A percentile compares a stretch with the other conserved stretches of the same genome.
These are phyloP conservation scores for Heliconius sara DNA, from an alignment of 2,888 invertebrate genomes.

Conservation along the genomic window DNA sequence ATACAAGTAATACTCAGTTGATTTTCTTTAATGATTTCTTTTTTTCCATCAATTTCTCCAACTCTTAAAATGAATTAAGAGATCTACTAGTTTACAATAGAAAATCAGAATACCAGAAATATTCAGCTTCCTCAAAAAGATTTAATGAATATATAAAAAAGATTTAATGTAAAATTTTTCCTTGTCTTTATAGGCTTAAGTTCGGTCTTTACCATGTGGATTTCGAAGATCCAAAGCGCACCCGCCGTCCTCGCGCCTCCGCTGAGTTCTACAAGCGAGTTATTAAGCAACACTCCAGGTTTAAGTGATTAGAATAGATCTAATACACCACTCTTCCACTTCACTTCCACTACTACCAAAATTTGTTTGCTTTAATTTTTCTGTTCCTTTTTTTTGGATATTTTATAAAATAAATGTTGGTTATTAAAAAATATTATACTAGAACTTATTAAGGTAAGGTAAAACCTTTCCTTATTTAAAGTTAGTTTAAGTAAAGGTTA, in stretches of 20 bases:
- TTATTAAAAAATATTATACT: neutral
- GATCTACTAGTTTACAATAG: neutral
- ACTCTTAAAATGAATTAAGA: neutral
- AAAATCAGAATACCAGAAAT: neutral
- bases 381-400: neutral
- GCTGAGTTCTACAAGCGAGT: constrained; percentile 56
- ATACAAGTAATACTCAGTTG: constrained; percentile 80
- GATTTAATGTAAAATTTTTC: neutral
- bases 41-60: too few relatives aligned
- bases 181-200: constrained; percentile 69
- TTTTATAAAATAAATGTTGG: neutral
- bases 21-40: neutral
- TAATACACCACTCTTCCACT: too few relatives aligned
- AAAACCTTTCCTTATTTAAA: neutral
- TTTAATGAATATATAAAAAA: too few relatives aligned
- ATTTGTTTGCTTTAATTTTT: neutral
- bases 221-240: constrained; percentile 53
- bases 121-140: too few relatives aligned
- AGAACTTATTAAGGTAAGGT: neutral
- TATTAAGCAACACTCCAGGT: constrained; percentile 46
- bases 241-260: constrained; percentile 57
- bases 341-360: too few relatives aligned
- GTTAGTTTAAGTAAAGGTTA: too few relatives aligned
- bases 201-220: constrained; percentile 85
- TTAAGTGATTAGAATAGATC: too few relatives aligned